Evolutionary conservation across 2,888 invertebrate genomes (phyloP).

Genomic region (Dasysyrphus tricinctus): DNA sequence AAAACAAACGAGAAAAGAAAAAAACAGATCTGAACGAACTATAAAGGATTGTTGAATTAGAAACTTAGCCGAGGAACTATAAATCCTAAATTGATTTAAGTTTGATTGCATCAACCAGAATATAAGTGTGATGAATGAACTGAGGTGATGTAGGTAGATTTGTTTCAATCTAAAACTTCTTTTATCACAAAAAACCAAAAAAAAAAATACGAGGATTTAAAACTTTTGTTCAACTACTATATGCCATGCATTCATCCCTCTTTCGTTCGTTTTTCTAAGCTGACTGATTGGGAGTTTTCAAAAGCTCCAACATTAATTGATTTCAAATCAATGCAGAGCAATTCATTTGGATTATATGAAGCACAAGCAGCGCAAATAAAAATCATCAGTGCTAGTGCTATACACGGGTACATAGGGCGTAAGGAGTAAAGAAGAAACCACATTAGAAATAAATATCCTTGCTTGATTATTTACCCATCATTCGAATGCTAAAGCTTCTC

Average conservation of each 20-base stretch:
- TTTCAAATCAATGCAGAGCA: slow-evolving; percentile 63
- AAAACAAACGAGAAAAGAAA: not conserved
- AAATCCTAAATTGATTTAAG: slow-evolving; percentile 73
- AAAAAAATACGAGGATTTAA: slow-evolving; percentile 39
- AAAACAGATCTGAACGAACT: not conserved
- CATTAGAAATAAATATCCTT: slow-evolving; percentile 13
- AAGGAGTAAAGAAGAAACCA: not conserved
- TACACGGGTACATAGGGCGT: not conserved
- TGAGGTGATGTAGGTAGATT: not conserved
- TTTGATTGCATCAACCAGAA: slow-evolving; percentile 56
- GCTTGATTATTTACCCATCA: slow-evolving; percentile 37
- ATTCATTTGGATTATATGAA: slow-evolving; percentile 61
- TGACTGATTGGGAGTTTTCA: slow-evolving; percentile 19
- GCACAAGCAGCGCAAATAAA: slow-evolving; percentile 12
- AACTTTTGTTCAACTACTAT: slow-evolving; percentile 23
- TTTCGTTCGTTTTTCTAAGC: not conserved
- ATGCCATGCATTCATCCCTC: slow-evolving; percentile 11
- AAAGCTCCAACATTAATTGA: slow-evolving; percentile 63
- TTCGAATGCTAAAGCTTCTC: slow-evolving; percentile 3
- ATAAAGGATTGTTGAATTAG: slow-evolving; percentile 63
- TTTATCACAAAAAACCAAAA: not conserved
- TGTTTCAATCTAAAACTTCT: not conserved
- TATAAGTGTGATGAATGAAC: slow-evolving; percentile 51
- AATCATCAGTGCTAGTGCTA: not conserved
- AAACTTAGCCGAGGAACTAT: slow-evolving; percentile 61